Conservation (phyloP, 2,113 vertebrate species). For the Bubo blakistoni region DNA sequence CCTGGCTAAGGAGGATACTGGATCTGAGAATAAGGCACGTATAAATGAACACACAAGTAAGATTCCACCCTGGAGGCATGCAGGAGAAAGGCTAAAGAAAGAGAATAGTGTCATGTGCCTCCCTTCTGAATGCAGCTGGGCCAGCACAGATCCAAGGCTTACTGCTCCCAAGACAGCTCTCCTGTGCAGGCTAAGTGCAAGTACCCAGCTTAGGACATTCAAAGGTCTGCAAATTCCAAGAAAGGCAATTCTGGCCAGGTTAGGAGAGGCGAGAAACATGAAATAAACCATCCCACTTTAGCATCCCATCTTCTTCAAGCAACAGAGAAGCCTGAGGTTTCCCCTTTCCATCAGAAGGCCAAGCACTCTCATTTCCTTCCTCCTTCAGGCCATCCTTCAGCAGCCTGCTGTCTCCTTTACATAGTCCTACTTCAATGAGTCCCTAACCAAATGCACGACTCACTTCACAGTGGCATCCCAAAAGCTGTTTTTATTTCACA, state of each 20-base stretch:
- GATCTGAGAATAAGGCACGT: not conserved
- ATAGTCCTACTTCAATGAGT: rapidly evolving
- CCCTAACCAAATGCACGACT: not conserved
- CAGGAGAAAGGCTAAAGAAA: not conserved
- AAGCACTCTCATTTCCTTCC: not conserved
- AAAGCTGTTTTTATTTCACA: not conserved
- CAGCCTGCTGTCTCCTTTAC: not conserved
- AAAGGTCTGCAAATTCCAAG: not conserved
- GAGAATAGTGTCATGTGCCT: not conserved
- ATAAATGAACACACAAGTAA: not conserved
- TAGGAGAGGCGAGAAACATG: not conserved
- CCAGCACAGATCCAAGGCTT: not conserved
- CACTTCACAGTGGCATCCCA: not conserved
- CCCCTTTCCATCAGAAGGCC: not conserved
- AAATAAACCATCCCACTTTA: not conserved
- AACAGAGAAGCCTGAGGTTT: not conserved
- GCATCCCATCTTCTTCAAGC: not conserved
- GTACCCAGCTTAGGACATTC: not conserved
- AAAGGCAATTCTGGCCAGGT: not conserved
- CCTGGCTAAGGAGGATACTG: not conserved
- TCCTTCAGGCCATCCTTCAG: not conserved
- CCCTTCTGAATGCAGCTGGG: not conserved
- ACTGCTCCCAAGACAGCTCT: not conserved
- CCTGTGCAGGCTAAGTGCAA: not conserved
- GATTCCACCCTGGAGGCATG: not conserved